phyloP scores from a whole-genome alignment of 2,888 invertebrate species.

The Eurytoma adleriae region DNA sequence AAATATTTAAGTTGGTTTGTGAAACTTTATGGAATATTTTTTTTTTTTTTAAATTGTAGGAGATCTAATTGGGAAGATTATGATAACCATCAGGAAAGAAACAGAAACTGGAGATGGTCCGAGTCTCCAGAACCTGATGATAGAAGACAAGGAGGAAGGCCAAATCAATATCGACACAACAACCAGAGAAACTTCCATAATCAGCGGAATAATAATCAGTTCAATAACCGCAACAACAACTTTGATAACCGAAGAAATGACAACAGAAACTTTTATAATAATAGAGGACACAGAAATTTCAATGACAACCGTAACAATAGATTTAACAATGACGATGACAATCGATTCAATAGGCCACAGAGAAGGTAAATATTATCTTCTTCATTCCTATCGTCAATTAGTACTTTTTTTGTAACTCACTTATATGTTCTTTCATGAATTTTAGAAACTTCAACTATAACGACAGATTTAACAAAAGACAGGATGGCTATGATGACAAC shows the following conservation, averaged over 20 bases:
- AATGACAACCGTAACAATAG: conserved; percentile 47
- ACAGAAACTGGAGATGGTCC: conserved; percentile 85
- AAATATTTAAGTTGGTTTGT: too few relatives aligned
- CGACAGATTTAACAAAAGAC: conserved; percentile 53
- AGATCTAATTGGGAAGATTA: conserved; percentile 69
- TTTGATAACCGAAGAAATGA: conserved; percentile 52
- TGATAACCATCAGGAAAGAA: conserved; percentile 60
- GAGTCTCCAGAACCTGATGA: conserved; percentile 82
- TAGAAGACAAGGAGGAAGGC: conserved; percentile 54
- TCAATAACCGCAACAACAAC: conserved; percentile 48
- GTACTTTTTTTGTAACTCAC: neutral
- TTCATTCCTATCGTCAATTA: neutral
- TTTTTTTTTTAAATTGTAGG: conserved; percentile 35
- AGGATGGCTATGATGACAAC: conserved; percentile 48
- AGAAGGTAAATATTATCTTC: conserved; percentile 43
- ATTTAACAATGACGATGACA: conserved; percentile 42
- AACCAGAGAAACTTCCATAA: conserved; percentile 42
- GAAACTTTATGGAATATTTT: too few relatives aligned
- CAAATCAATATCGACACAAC: conserved; percentile 37
- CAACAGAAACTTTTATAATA: conserved; percentile 47
- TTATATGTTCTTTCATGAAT: conserved; percentile 6
- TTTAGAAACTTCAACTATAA: conserved; percentile 50
- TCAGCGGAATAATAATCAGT: conserved; percentile 40
- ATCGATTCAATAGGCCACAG: conserved; percentile 39
- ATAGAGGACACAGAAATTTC: conserved; percentile 49